Conservation (phyloP, 2,888 invertebrate species). For the Masnerella sp. region DNA sequence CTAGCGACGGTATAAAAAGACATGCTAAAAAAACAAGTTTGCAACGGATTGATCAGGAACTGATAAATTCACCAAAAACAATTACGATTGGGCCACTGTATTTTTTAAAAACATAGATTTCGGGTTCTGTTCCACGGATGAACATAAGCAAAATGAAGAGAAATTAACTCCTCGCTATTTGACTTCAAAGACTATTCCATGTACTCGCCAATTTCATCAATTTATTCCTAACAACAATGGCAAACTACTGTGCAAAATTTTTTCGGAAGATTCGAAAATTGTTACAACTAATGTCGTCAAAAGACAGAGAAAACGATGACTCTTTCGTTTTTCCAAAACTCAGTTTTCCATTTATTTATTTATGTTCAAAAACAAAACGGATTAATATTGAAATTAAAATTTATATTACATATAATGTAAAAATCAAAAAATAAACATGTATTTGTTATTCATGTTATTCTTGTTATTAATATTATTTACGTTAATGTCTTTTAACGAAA, state of each 20-base stretch:
- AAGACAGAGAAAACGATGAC: slow-evolving; percentile 9
- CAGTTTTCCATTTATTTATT: background rate
- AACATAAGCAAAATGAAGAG: slow-evolving; percentile 21
- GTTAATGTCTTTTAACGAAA: background rate
- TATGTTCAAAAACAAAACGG: too few relatives aligned
- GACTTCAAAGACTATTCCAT: slow-evolving; percentile 26
- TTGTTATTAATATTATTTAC: background rate
- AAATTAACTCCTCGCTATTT: slow-evolving; percentile 27
- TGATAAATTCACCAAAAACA: slow-evolving; percentile 43
- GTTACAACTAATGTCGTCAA: slow-evolving; percentile 12
- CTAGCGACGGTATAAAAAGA: slow-evolving; percentile 40
- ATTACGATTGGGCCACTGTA: slow-evolving; percentile 40
- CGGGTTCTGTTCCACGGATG: slow-evolving; percentile 29
- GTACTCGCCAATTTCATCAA: slow-evolving; percentile 32
- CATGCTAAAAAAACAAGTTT: slow-evolving; percentile 36
- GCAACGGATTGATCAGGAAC: slow-evolving; percentile 23
- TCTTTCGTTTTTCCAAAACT: background rate
- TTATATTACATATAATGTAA: background rate
- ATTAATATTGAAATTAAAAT: background rate
- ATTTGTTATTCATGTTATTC: too few relatives aligned
- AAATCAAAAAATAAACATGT: too few relatives aligned
- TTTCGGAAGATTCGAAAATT: slow-evolving; percentile 26
- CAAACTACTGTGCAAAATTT: slow-evolving; percentile 23
- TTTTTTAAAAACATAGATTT: slow-evolving; percentile 50
- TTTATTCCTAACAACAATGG: slow-evolving; percentile 3